Conservation (phyloP, 2,113 vertebrate genomes). For the Misgurnus mizolepis region DNA sequence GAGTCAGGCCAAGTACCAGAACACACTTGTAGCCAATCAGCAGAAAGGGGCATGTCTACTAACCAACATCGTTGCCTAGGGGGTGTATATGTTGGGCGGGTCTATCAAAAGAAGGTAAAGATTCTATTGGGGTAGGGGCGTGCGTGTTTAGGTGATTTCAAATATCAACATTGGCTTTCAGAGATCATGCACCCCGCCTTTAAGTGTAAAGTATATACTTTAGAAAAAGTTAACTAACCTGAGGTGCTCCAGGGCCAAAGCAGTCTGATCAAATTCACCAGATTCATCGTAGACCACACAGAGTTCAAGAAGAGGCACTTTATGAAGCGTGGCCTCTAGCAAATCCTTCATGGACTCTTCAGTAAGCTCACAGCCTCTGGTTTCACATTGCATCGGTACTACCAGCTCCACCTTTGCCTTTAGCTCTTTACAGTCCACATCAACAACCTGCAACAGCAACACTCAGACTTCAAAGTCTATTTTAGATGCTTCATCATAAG, state of each 20-base stretch:
- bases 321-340: slow-evolving; percentile 80
- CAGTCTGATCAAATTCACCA: slow-evolving; percentile 87
- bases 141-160: no score
- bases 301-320: slow-evolving; percentile 83
- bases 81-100: no score
- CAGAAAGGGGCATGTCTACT: no score
- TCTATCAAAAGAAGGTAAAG: no score
- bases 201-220: background rate
- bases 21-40: no score
- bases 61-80: no score
- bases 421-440: slow-evolving; percentile 77
- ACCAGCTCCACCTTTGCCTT: slow-evolving; percentile 80
- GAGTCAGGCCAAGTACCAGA: no score
- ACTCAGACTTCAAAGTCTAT: background rate
- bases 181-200: no score
- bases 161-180: no score
- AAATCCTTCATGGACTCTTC: slow-evolving; percentile 78
- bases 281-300: slow-evolving; percentile 85
- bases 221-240: slow-evolving; percentile 71
- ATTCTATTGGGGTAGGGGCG: no score
- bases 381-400: slow-evolving; percentile 80
- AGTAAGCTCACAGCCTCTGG: slow-evolving; percentile 76
- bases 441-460: slow-evolving; percentile 75
- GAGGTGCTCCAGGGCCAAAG: slow-evolving; percentile 89
- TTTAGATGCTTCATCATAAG: background rate